These are phyloP conservation scores for Callipepla squamata DNA, from an alignment of 2,113 vertebrate species.

Conservation along the genomic window DNA sequence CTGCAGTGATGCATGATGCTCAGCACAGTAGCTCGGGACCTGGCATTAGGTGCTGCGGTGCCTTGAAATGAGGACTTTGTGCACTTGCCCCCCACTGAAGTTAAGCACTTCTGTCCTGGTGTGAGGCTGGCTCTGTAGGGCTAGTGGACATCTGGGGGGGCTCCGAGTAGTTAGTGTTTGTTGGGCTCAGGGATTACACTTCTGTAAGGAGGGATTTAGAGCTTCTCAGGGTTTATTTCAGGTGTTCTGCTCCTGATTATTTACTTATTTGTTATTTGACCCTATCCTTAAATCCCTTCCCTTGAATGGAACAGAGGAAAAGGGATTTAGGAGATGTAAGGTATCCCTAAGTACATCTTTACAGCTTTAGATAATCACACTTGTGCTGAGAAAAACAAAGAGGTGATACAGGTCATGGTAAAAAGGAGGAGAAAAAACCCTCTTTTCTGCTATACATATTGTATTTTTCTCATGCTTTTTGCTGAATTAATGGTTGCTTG, in stretches of 20 bases:
- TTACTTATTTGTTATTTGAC: background rate
- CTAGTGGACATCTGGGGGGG: fast-evolving
- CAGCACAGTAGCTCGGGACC: background rate
- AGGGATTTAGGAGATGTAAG: background rate
- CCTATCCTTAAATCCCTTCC: background rate
- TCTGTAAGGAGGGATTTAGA: background rate
- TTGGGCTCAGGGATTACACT: background rate
- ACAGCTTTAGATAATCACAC: background rate
- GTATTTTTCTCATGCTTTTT: background rate
- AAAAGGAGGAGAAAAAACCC: background rate
- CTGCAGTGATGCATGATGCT: background rate
- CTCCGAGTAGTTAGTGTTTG: background rate
- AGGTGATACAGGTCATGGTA: background rate
- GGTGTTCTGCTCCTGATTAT: background rate
- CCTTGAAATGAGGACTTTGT: background rate
- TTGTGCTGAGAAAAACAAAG: background rate
- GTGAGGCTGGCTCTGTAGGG: background rate
- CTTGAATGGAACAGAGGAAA: background rate
- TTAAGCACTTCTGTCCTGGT: fast-evolving
- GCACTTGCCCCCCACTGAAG: fast-evolving
- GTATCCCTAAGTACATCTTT: background rate
- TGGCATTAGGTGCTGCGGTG: background rate
- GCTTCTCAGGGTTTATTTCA: background rate
- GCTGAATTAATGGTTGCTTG: background rate
- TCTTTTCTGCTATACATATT: background rate